phyloP scores from a whole-genome alignment of 2,113 vertebrate genomes.

The Mesoclemmys tuberculata region DNA sequence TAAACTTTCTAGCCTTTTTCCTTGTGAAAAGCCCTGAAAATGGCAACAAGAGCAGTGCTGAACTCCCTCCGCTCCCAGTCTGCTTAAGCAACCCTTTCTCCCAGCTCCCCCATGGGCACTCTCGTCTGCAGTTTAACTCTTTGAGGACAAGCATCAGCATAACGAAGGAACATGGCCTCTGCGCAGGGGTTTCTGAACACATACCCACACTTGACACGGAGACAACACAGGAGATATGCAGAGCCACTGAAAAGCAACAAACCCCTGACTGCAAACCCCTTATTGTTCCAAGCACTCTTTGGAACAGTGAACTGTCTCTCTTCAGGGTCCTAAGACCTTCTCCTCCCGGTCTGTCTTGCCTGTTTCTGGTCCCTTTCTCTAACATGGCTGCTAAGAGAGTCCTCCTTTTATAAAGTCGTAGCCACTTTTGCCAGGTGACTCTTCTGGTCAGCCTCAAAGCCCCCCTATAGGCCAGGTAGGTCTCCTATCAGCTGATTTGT shows the following conservation, averaged over 20 bases:
- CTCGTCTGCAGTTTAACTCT: not conserved
- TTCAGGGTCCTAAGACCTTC: not conserved
- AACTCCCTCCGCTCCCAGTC: not conserved
- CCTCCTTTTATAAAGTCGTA: not conserved
- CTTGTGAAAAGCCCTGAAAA: constrained; percentile 31
- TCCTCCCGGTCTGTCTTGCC: not conserved
- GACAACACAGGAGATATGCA: not conserved
- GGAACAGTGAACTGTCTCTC: not conserved
- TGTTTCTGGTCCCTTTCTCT: not conserved
- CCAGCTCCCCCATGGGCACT: not conserved
- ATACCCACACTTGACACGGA: not conserved
- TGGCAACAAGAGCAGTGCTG: constrained; percentile 40
- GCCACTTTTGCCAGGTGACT: not conserved
- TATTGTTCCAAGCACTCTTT: not conserved
- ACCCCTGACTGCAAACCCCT: not conserved
- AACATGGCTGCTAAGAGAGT: not conserved
- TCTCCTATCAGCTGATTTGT: not conserved
- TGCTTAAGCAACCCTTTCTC: not conserved
- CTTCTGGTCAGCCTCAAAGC: not conserved
- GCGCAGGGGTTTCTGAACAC: not conserved
- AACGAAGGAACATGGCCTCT: not conserved
- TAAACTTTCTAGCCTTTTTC: not conserved
- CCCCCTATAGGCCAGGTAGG: not conserved
- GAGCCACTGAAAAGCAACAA: not conserved
- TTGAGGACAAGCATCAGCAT: not conserved